Percentiles rank a stretch among this genome's conserved stretches.
phyloP scores from a whole-genome alignment of 2,113 vertebrate species.

The Ammodytes marinus region DNA sequence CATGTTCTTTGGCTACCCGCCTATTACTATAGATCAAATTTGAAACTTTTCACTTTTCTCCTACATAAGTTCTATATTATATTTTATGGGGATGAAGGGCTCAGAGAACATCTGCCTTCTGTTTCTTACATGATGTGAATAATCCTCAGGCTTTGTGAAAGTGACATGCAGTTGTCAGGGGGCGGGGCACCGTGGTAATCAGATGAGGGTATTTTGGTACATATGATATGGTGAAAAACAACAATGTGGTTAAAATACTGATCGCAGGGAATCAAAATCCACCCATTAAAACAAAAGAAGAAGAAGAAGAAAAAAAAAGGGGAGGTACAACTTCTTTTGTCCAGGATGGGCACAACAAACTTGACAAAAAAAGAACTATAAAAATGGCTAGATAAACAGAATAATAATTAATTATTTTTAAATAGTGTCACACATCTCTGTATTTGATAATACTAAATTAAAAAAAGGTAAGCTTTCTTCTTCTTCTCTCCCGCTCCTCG shows the following conservation, averaged over 20 bases:
- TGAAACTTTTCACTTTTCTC: slow-evolving; percentile 1
- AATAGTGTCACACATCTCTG: slow-evolving; percentile 90
- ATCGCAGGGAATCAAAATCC: slow-evolving; percentile 70
- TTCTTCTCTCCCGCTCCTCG: slow-evolving; percentile 73
- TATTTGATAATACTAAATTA: slow-evolving; percentile 90
- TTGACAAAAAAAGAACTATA: slow-evolving; percentile 67
- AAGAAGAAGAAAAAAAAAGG: slow-evolving; percentile 52
- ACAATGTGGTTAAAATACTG: slow-evolving; percentile 73
- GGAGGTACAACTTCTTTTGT: slow-evolving; percentile 59
- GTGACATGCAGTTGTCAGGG: slow-evolving; percentile 71
- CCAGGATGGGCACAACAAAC: slow-evolving; percentile 86
- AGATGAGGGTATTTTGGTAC: slow-evolving; percentile 53
- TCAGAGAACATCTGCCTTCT: background rate
- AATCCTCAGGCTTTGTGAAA: background rate
- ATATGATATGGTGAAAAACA: slow-evolving; percentile 69
- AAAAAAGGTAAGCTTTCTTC: slow-evolving; percentile 87
- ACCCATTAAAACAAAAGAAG: slow-evolving; percentile 75
- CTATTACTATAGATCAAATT: background rate
- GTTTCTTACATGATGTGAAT: slow-evolving; percentile 16
- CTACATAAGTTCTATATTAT: background rate
- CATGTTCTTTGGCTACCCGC: slow-evolving; percentile 21
- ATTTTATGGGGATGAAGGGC: slow-evolving; percentile 6
- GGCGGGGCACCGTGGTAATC: slow-evolving; percentile 68
- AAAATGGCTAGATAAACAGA: slow-evolving; percentile 86
- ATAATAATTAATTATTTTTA: slow-evolving; percentile 88